Evolutionary conservation across 2,113 vertebrate species (phyloP), one percentile per base, ranked within the genome.

Genomic region (Ibidorhyncha struthersii): DNA sequence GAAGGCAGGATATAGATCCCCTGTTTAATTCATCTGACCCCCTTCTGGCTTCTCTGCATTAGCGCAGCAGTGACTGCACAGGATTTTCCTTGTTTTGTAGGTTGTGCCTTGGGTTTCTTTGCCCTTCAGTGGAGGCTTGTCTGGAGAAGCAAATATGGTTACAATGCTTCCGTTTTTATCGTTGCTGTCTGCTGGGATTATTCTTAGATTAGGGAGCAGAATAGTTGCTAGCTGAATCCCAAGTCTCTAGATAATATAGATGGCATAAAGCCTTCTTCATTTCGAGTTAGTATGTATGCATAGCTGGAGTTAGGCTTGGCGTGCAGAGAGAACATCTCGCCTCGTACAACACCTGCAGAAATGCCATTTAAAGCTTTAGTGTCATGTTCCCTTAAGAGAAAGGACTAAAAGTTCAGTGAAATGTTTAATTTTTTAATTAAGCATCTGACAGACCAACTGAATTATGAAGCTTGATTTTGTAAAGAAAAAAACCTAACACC

Each of bases 1-100:
- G 70, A 47, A 97, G 45, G 65, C 62, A 87, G 86, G 56, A 82
- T 89, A 84, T 40, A 87, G 82, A 90, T 81, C 58, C 82, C 47
- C 18, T 63, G 0, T 91, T 89, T 84, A 91, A 86, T 65, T 95
- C 56, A 66, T 40, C 50, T 49, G 83, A 26, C 34, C 20, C 8
- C 0, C 62, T 91, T 81, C 86, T 89, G 81, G 55, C 61, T 95
- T 62, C 66, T 55, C 76, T 79, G 61, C 40, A 59, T 20, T 72
- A 63, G 52, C 5, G 2, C 66, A 95, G 77, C 84, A 85, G 53
- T 73, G 80, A 91, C 80, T 58, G 40, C 3, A 4, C 84, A 87
- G 78, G 61, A 36, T 82, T 93, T 79, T 84, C 66, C 66, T 65
- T 50, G 61, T 25, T 71, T 80, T 61, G 47, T 61, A 69, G 34